phyloP scores from a whole-genome alignment of 2,888 invertebrate species.

The Hirtodrosophila duncani region DNA sequence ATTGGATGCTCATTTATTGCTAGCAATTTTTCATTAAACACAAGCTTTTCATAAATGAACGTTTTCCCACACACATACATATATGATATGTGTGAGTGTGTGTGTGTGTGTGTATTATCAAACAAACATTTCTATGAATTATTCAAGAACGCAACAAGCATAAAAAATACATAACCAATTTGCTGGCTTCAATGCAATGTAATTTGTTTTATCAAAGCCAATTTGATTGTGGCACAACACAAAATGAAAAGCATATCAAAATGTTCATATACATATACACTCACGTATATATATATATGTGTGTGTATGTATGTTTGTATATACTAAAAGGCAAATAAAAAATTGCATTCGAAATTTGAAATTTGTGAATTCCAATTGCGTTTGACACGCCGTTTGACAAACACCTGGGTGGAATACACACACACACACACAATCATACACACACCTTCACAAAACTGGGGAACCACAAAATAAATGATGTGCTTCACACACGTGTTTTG shows the following conservation, averaged over 20 bases:
- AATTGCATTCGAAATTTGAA: slow-evolving; percentile 53
- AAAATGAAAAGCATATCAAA: slow-evolving; percentile 9
- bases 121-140: no score
- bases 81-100: no score
- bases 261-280: neutral
- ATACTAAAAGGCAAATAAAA: slow-evolving; percentile 30
- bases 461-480: slow-evolving; percentile 63
- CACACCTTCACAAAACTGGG: slow-evolving; percentile 25
- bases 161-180: slow-evolving; percentile 25
- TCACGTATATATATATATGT: no score
- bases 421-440: slow-evolving; percentile 20
- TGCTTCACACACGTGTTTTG: slow-evolving; percentile 64
- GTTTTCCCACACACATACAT: no score
- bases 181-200: slow-evolving; percentile 19
- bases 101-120: no score
- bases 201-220: slow-evolving; percentile 47
- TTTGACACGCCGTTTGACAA: slow-evolving; percentile 31
- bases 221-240: slow-evolving; percentile 22
- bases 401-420: neutral
- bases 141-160: no score
- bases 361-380: slow-evolving; percentile 62
- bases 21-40: no score
- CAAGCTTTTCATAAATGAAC: no score
- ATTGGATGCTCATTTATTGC: no score
- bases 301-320: slow-evolving; percentile 2